These are phyloP conservation scores for Sycobia sp. DNA, from an alignment of 1,140 invertebrate genomes.

Conservation along the genomic window DNA sequence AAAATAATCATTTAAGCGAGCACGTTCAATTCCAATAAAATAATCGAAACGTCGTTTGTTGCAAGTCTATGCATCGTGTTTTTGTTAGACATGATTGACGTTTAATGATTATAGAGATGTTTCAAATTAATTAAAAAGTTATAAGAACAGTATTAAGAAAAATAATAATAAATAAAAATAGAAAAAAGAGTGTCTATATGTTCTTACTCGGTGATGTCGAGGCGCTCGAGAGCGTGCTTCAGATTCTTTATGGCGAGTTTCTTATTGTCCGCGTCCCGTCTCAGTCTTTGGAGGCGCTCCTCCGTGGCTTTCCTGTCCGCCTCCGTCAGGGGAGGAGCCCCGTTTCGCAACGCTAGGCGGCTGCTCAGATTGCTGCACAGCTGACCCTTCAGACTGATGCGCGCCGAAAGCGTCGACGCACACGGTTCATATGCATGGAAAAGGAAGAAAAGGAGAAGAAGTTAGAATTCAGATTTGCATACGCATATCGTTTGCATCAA, in stretches of 20 bases:
- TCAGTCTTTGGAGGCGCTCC: slow-evolving; percentile 69
- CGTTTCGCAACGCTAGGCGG: slow-evolving; percentile 54
- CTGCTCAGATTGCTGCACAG: slow-evolving; percentile 66
- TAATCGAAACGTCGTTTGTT: no score
- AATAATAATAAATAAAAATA: neutral
- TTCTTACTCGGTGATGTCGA: slow-evolving; percentile 80
- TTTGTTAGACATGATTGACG: no score
- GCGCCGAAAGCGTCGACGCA: no score
- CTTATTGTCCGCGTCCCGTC: slow-evolving; percentile 74
- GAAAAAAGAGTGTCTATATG: neutral
- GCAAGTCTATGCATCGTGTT: no score
- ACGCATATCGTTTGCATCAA: no score
- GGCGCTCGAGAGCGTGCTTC: slow-evolving; percentile 73
- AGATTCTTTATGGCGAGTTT: slow-evolving; percentile 75
- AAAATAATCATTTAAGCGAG: no score
- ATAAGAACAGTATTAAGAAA: neutral
- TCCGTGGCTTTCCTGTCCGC: slow-evolving; percentile 72
- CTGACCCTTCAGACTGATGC: slow-evolving; percentile 71
- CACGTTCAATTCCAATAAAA: no score
- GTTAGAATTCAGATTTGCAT: no score
- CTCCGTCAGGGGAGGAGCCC: slow-evolving; percentile 56
- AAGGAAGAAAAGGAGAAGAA: no score
- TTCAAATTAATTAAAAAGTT: no score
- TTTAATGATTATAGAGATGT: no score
- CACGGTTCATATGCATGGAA: no score